Conservation (phyloP, 1,140 invertebrate species). For the Dolichoris vasculosae region DNA sequence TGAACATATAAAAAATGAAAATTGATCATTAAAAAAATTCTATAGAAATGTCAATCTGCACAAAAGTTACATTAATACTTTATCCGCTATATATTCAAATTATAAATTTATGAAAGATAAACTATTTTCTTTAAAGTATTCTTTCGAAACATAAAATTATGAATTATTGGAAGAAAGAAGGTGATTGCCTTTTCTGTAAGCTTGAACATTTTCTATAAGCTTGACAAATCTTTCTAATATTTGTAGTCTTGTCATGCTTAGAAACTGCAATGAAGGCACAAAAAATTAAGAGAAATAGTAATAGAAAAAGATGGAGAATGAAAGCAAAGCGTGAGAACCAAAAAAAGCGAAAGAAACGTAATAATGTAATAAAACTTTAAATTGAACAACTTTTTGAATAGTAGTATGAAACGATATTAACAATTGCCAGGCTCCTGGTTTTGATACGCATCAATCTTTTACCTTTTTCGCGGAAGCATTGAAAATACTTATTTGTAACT, state of each 20-base stretch:
- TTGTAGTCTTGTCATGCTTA: background rate
- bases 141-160: too few species aligned
- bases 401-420: background rate
- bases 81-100: too few species aligned
- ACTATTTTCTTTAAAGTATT: too few species aligned
- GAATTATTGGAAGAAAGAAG: too few species aligned
- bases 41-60: too few species aligned
- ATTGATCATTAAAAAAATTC: too few species aligned
- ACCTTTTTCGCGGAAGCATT: background rate
- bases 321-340: background rate
- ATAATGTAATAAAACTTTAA: constrained; percentile 47
- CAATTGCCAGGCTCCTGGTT: background rate
- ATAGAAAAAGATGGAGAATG: background rate
- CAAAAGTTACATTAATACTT: too few species aligned
- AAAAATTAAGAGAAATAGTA: background rate
- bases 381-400: constrained; percentile 34
- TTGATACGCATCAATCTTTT: background rate
- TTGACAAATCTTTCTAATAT: background rate
- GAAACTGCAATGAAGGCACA: background rate
- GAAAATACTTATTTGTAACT: background rate
- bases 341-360: background rate
- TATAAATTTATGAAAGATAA: too few species aligned
- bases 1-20: background rate
- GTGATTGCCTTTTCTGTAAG: too few species aligned
- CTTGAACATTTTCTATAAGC: background rate